Evolutionary conservation across 1,140 invertebrate species (phyloP), one percentile per base, ranked within the genome.

Genomic region (Leptopilina boulardi): DNA sequence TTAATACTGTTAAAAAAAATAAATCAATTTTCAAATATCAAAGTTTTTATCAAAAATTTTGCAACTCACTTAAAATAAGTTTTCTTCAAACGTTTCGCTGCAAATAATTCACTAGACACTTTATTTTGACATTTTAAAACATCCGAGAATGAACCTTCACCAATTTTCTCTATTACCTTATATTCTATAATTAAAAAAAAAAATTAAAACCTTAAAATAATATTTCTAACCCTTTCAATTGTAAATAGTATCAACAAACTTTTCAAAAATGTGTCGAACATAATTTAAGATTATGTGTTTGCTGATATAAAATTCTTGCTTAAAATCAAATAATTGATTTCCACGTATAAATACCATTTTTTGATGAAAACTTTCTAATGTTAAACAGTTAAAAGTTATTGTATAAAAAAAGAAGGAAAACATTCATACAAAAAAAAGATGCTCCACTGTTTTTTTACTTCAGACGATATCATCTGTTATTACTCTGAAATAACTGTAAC

Each of bases 91-190:
- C 92, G 90, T 88, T 95, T 95, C 42, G 93, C 94, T 5, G 94
- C 94, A 84, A 92, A 93, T 42, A 91, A 87, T 41, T 87, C 84
- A 56, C 92, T 92, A 79, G 91, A 92, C 78, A 90, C 84, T 77
- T 91, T 88, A 76, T 93, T 90, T 84, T 94, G 91, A 87, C 94
- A 94, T 91, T 94, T 94, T 71, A 94, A 86, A 15, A 95, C 94
- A 81, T 94, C 94, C 0, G 94, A 94, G 89, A 95, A 95, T 11
- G 94, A 94, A 6, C 94, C 94, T 89, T 93, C 92, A 0, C 93
- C 92, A 76, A 93, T 92, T 92, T 94, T 94, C 38, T 92, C 87
- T 72, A 94, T 79, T 77, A 94, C 90, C 87, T 92, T 92, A 84
- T 94, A 95, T 81, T 92, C 93, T 94, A 74, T 70, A 86, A 79